phyloP scores from a whole-genome alignment of 2,888 invertebrate genomes.

The Asteroscopus sphinx region DNA sequence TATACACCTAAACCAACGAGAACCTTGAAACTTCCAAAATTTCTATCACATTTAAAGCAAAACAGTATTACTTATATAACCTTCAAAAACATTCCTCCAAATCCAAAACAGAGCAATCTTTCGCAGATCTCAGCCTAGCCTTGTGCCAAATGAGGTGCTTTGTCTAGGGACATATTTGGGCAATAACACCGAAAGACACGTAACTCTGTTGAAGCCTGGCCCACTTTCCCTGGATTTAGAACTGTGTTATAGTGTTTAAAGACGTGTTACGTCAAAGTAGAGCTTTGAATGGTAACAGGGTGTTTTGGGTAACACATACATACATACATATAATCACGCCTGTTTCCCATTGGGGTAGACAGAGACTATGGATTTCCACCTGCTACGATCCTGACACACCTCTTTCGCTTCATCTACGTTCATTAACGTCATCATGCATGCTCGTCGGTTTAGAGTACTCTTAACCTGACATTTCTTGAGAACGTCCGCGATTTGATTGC shows the following conservation, averaged over 20 bases:
- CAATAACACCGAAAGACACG: conserved; percentile 38
- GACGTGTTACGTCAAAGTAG: conserved; percentile 18
- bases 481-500: too few relatives aligned
- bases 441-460: too few relatives aligned
- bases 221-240: conserved; percentile 35
- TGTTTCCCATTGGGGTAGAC: too few relatives aligned
- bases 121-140: conserved; percentile 38
- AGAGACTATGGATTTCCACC: too few relatives aligned
- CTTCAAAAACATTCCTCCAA: conserved; percentile 11
- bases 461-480: too few relatives aligned
- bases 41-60: too few relatives aligned
- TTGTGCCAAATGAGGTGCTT: conserved; percentile 38
- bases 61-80: conserved; percentile 7
- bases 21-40: too few relatives aligned
- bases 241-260: conserved; percentile 18
- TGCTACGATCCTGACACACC: too few relatives aligned
- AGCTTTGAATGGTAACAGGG: conserved; percentile 1
- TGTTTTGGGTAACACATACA: neutral
- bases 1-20: too few relatives aligned
- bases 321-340: too few relatives aligned
- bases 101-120: conserved; percentile 28
- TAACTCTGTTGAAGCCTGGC: conserved; percentile 25
- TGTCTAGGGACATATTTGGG: conserved; percentile 38
- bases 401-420: too few relatives aligned
- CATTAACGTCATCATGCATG: too few relatives aligned